Conservation (phyloP, 2,888 invertebrate species). For the Drosophila maculinotata region DNA sequence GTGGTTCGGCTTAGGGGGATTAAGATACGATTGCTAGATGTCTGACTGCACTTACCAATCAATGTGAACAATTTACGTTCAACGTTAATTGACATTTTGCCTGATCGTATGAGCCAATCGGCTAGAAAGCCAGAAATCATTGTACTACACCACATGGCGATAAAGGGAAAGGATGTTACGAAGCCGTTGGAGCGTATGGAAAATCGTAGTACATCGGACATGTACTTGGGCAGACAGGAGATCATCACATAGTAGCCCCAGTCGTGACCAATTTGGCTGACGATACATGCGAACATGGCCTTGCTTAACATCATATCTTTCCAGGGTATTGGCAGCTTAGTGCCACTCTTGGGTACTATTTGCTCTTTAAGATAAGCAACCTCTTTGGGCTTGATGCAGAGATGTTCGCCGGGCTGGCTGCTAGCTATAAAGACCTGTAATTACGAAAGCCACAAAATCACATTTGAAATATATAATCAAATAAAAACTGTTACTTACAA, state of each 20-base stretch:
- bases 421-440: constrained; percentile 86
- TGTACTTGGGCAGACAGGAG: constrained; percentile 87
- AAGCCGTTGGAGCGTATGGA: constrained; percentile 87
- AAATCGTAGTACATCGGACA: constrained; percentile 87
- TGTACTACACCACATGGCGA: constrained; percentile 87
- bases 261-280: constrained; percentile 88
- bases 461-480: too few species aligned
- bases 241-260: constrained; percentile 88
- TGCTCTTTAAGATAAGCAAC: constrained; percentile 87
- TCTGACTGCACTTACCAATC: constrained; percentile 85
- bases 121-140: constrained; percentile 87
- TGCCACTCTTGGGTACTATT: constrained; percentile 86
- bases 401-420: constrained; percentile 87
- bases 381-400: constrained; percentile 89
- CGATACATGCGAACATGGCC: constrained; percentile 89
- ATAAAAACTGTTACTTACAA: background rate
- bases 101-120: constrained; percentile 87
- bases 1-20: too few species aligned
- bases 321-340: constrained; percentile 88
- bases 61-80: constrained; percentile 89
- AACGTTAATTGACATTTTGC: constrained; percentile 86
- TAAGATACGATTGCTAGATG: background rate
- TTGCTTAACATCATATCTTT: constrained; percentile 87
- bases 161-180: constrained; percentile 87
- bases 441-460: too few species aligned